Evolutionary conservation across 2,113 vertebrate genomes (phyloP).

Genomic region (Regulus satrapa): DNA sequence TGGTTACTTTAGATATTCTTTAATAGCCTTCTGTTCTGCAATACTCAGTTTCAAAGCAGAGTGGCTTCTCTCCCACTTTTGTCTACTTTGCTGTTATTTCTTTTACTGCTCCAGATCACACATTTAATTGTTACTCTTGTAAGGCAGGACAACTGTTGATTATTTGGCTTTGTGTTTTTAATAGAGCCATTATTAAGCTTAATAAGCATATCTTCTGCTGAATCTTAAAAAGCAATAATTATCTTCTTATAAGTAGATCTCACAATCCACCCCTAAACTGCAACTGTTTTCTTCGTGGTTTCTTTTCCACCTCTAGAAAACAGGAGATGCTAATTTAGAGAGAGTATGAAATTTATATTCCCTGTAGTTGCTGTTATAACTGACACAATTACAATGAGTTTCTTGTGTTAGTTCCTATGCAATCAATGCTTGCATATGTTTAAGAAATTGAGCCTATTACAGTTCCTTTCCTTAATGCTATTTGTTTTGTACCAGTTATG

Average conservation of each 20-base stretch:
- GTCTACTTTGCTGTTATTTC: not conserved
- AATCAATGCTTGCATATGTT: not conserved
- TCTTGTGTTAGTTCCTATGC: not conserved
- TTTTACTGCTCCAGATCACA: not conserved
- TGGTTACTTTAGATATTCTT: not conserved
- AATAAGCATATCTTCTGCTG: not conserved
- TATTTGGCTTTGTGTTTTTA: slow-evolving; percentile 21
- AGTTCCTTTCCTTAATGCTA: not conserved
- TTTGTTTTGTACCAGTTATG: not conserved
- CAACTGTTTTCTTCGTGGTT: not conserved
- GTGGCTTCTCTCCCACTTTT: not conserved
- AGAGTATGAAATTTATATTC: not conserved
- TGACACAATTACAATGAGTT: not conserved
- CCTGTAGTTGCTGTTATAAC: not conserved
- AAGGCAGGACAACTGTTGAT: not conserved
- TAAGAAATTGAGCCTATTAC: not conserved
- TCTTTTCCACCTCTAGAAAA: not conserved
- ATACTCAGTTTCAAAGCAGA: not conserved
- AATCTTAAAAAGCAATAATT: slow-evolving; percentile 29
- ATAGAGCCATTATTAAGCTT: not conserved
- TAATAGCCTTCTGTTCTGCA: not conserved
- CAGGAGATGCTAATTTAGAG: not conserved
- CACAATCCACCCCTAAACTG: not conserved
- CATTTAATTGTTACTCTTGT: not conserved
- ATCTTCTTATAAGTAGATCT: not conserved